phyloP scores from a whole-genome alignment of 2,888 invertebrate genomes.

The Trichopria drosophilae region DNA sequence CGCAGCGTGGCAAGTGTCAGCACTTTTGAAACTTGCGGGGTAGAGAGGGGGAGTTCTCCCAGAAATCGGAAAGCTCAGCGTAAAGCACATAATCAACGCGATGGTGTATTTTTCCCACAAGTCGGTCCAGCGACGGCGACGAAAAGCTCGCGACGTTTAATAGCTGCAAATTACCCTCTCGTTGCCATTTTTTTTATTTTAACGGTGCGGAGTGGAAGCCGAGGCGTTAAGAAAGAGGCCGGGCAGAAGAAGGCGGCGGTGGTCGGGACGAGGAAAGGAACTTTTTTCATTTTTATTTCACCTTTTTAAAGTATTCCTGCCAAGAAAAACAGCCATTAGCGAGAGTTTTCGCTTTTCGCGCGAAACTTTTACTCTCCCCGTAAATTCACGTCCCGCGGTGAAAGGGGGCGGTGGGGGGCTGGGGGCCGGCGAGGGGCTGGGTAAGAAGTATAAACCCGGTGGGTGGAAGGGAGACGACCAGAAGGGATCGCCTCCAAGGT shows the following conservation, averaged over 20 bases:
- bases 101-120: slow-evolving; percentile 7
- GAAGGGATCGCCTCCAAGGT: slow-evolving; percentile 12
- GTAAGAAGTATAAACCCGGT: slow-evolving; percentile 10
- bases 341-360: slow-evolving; percentile 58
- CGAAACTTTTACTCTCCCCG: slow-evolving; percentile 53
- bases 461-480: slow-evolving; percentile 8
- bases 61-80: no score
- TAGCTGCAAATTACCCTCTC: slow-evolving; percentile 52
- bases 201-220: slow-evolving; percentile 27
- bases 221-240: slow-evolving; percentile 13
- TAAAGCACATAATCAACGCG: no score
- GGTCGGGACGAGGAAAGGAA: slow-evolving; percentile 36
- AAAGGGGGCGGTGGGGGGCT: slow-evolving; percentile 27
- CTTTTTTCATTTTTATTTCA: slow-evolving; percentile 53
- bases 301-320: slow-evolving; percentile 55
- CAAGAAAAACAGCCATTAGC: slow-evolving; percentile 60
- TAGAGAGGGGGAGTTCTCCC: no score
- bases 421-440: slow-evolving; percentile 23
- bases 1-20: no score
- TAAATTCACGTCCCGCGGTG: slow-evolving; percentile 39
- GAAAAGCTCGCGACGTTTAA: slow-evolving; percentile 42
- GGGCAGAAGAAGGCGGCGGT: slow-evolving; percentile 29
- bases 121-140: slow-evolving; percentile 9
- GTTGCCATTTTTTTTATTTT: slow-evolving; percentile 39
- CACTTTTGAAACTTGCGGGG: no score